phyloP scores from a whole-genome alignment of 2,113 vertebrate species.

The Motacilla alba region DNA sequence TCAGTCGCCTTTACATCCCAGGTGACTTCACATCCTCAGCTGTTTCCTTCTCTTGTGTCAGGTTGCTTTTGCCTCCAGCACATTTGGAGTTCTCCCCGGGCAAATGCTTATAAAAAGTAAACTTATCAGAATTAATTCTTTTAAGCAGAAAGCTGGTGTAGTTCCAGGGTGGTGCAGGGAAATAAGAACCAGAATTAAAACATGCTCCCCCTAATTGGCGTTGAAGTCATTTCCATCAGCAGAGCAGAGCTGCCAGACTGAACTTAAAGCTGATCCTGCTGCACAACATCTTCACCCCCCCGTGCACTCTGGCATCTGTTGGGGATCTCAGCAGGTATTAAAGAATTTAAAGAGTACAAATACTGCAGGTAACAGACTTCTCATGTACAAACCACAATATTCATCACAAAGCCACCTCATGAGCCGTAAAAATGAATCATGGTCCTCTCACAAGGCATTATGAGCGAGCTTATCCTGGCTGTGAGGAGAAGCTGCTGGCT shows the following conservation, averaged over 20 bases:
- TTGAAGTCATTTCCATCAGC: neutral
- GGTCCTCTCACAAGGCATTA: neutral
- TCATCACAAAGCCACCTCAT: neutral
- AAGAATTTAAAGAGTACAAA: neutral
- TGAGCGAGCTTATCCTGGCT: neutral
- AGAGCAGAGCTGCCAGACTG: neutral
- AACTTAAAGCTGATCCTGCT: too few species aligned
- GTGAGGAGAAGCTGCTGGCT: neutral
- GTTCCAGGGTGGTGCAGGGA: neutral
- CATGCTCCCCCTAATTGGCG: neutral
- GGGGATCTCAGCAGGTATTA: neutral
- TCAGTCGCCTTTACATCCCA: neutral
- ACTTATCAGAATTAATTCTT: neutral
- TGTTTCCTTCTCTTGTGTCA: accelerated
- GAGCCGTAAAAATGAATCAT: neutral
- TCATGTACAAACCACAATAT: neutral
- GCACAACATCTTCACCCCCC: neutral
- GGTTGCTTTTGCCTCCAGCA: neutral
- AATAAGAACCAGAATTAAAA: neutral
- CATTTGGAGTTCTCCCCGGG: neutral
- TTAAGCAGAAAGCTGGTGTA: neutral
- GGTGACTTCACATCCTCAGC: accelerated
- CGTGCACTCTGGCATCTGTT: neutral
- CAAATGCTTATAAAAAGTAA: neutral
- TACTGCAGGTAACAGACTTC: neutral